Evolutionary conservation across 2,888 invertebrate species (phyloP), one percentile per base, ranked within the genome.

Genomic region (Pachydiplax longipennis): DNA sequence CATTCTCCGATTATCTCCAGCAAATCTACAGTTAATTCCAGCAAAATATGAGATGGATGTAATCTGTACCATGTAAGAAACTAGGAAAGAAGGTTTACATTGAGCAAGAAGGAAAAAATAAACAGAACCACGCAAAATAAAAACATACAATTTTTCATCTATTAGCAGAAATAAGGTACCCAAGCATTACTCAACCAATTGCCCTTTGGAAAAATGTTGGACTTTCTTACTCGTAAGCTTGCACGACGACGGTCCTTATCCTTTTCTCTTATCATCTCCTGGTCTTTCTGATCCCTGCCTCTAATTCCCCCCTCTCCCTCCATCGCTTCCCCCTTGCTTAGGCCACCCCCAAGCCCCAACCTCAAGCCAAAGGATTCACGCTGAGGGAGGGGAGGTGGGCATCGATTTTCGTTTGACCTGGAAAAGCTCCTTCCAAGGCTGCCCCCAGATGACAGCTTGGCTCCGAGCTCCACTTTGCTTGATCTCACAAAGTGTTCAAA

Each of bases 391-490:
- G 90, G 91, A 82, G 91, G 91, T 81, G 93, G 93, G 91, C 95
- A 94, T 44, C 95, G 95, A 91, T 95, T 95, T 48, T 95, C 95
- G 91, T 96, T 96, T 81, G 96, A 96, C 92, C 96, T 95, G 91
- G 96, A 96, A 93, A 96, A 96, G 90, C 96, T 95, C 92, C 96
- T 94, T 92, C 96, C 96, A 93, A 96, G 94, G 94, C 96, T 95
- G 92, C 96, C 95, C 93, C 96, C 95, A 93, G 95, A 95, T 92
- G 95, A 95, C 91, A 96, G 95, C 93, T 96, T 95, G 94, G 96
- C 96, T 93, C 95, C 95, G 65, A 93, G 92, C 91, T 93, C 93
- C 90, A 92, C 92, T 90, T 92, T 92, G 80, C 95, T 95, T 94
- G 94, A 94, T 94, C 96, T 94, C 92, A 94, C 94, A 94, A 94